These are phyloP conservation scores for Aquatica leii DNA, from an alignment of 2,888 invertebrate genomes.

Conservation along the genomic window DNA sequence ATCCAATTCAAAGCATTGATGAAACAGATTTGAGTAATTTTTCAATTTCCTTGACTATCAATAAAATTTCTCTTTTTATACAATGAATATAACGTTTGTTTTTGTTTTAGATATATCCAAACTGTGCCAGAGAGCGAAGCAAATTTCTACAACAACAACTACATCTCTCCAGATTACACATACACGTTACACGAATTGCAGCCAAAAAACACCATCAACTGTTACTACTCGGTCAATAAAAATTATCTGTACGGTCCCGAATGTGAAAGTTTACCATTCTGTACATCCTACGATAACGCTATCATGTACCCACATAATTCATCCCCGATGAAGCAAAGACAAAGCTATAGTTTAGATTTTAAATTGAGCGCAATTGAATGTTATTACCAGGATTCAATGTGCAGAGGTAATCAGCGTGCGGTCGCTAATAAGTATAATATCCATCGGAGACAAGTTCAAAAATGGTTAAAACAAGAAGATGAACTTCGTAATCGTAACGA, in stretches of 20 bases:
- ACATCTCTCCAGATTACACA: constrained; percentile 49
- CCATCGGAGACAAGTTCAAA: constrained; percentile 63
- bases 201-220: constrained; percentile 59
- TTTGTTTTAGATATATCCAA: constrained; percentile 20
- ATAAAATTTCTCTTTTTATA: too few species aligned
- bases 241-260: constrained; percentile 44
- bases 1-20: too few species aligned
- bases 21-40: too few species aligned
- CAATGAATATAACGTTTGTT: not conserved
- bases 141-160: constrained; percentile 47
- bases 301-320: constrained; percentile 28
- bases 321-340: constrained; percentile 53
- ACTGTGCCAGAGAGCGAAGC: constrained; percentile 24
- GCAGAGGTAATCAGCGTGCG: constrained; percentile 61
- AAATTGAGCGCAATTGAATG: constrained; percentile 65
- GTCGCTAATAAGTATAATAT: constrained; percentile 62
- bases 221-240: constrained; percentile 60
- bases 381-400: constrained; percentile 63
- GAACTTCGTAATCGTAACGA: constrained; percentile 56
- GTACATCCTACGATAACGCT: constrained; percentile 46
- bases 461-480: constrained; percentile 66
- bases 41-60: too few species aligned
- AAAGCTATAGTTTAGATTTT: constrained; percentile 64
- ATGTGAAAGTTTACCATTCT: constrained; percentile 39
- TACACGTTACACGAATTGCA: constrained; percentile 59